Evolutionary conservation across 2,888 invertebrate species (phyloP), one percentile per base, ranked within the genome.

Genomic region (Muscina levida): DNA sequence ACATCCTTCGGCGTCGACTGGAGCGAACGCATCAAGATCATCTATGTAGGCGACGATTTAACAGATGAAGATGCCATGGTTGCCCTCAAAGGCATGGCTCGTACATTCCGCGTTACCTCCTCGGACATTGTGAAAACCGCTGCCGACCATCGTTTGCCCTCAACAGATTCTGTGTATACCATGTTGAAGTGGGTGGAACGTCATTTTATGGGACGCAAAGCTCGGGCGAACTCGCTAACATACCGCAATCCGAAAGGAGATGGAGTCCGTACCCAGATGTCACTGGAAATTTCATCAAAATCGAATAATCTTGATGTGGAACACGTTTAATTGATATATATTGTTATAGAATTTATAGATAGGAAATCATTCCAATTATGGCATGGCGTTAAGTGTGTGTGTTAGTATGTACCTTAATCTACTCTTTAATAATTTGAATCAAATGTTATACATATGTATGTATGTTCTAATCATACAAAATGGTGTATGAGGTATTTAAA

Each of bases 41-140:
- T 97, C 85, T 97, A 97, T 86, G 97, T 95, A 57, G 97, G 97
- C 83, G 97, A 97, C 89, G 97, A 97, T 91, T 93, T 93, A 68
- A 97, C 97, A 0, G 97, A 97, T 88, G 97, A 97, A 91, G 97
- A 97, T 87, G 97, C 97, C 51, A 97, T 97, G 95, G 92, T 94
- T 93, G 96, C 97, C 0, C 91, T 97, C 74, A 97, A 97, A 92
- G 97, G 97, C 89, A 97, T 97, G 96, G 97, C 97, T 0, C 95
- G 96, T 0, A 97, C 97, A 2, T 97, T 97, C 93, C 94, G 97
- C 67, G 96, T 97, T 10, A 95, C 96, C 0, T 95, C 96, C 0
- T 96, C 96, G 0, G 93, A 94, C 87, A 96, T 97, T 85, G 95
- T 95, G 4, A 95, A 95, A 87, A 97, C 97, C 0, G 95, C 95